A percentile compares a stretch with the other conserved stretches of the same genome.
Conservation (phyloP, 2,113 vertebrate genomes). For the Gavia stellata region DNA sequence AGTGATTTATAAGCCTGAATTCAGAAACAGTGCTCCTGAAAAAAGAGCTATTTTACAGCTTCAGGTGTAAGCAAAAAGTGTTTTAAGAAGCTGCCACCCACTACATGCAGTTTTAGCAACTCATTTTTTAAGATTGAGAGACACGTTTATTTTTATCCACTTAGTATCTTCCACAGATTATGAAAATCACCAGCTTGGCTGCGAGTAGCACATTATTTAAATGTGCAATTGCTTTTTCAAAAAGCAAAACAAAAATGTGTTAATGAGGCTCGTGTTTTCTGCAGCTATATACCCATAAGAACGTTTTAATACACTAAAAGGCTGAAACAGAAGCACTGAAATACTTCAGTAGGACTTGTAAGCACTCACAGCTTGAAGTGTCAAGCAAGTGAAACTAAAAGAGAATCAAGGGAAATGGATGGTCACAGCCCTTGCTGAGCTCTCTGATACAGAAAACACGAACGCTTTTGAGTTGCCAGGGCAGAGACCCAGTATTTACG, state of each 20-base stretch:
- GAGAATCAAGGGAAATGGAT: not conserved
- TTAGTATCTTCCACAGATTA: not conserved
- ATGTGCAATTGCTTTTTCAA: not conserved
- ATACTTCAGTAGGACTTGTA: not conserved
- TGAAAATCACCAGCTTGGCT: constrained; percentile 36
- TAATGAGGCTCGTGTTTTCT: constrained; percentile 26
- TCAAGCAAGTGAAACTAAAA: not conserved
- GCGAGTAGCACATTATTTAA: not conserved
- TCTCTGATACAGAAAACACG: not conserved
- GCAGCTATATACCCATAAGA: not conserved
- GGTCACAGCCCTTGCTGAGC: not conserved
- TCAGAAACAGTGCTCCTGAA: not conserved
- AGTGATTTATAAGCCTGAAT: not conserved
- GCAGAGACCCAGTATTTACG: not conserved
- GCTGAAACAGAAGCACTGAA: not conserved
- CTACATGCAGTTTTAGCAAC: not conserved
- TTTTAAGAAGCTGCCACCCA: constrained; percentile 1
- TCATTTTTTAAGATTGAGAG: not conserved
- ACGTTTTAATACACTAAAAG: not conserved
- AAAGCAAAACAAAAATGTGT: constrained; percentile 27
- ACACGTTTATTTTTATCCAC: constrained; percentile 17
- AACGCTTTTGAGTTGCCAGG: not conserved
- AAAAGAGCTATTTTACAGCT: constrained; percentile 10
- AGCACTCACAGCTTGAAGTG: not conserved
- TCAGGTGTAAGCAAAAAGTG: constrained; percentile 1